Base-by-base conservation (phyloP, 2,888 invertebrate species). In the Ophion ellenae region DNA sequence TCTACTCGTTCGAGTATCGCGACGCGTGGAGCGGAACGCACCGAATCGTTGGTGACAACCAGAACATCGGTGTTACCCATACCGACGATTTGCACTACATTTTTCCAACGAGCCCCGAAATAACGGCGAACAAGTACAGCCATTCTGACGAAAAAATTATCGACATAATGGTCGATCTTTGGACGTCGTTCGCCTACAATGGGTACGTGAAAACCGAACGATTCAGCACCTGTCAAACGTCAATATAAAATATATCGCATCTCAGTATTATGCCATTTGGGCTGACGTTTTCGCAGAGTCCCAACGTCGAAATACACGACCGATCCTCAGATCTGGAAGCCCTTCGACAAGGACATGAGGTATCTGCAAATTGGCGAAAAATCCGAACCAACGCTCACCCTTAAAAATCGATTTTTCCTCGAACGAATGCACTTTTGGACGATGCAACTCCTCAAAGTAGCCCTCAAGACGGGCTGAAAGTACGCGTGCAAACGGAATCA, bases 21-120 rank as follows among this genome's bases (percentile, higher is more conserved):
- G 89, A 89, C 7, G 78, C 79, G 0, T 79, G 81, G 32, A 89
- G 88, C 59, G 14, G 64, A 11, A 80, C 87, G 32, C 59, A 75
- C 14, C 17, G 5, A 7, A 2, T 76, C 0, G 24, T 64, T 9
- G 70, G 77, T 0, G 61, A 71, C 14, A 81, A 86, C 57, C 20
- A 24, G 0, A 75, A 87, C 14, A 24, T 87, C 40, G 89, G 95
- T 10, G 94, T 95, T 3, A 93, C 94, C 67, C 95, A 95, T 87
- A 94, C 94, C 0, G 95, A 95, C 85, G 95, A 95, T 71, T 89
- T 95, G 2, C 92, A 95, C 57, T 94, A 95, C 86, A 85, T 95
- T 47, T 95, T 95, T 88, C 90, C 91, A 11, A 57, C 82, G 6
- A 61, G 85, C n/a, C 53, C 57, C 2, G 66, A 36, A 3, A 0